phyloP scores from a whole-genome alignment of 1,140 invertebrate genomes.

The Popillia japonica region DNA sequence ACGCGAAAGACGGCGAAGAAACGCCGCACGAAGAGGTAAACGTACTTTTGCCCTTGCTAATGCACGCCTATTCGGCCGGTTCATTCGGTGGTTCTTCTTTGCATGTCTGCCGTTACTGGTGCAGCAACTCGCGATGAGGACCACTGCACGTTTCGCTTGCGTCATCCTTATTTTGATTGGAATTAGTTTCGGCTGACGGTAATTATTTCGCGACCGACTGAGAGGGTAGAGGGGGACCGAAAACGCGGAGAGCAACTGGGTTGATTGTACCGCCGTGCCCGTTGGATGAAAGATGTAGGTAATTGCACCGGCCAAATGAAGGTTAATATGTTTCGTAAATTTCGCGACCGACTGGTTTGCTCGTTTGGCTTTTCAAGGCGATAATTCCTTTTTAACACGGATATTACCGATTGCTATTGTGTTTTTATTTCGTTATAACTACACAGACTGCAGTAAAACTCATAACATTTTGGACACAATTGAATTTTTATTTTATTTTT shows the following conservation, averaged over 20 bases:
- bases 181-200: constrained; percentile 19
- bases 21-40: not conserved
- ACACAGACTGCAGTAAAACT: too few relatives aligned
- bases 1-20: not conserved
- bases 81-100: constrained; percentile 12
- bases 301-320: constrained; percentile 9
- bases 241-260: not conserved
- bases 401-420: too few relatives aligned
- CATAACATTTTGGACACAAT: too few relatives aligned
- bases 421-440: too few relatives aligned
- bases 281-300: not conserved
- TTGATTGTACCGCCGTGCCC: not conserved
- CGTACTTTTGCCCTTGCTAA: constrained; percentile 25
- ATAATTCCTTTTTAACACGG: not conserved
- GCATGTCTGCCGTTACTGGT: constrained; percentile 15
- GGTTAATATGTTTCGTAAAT: constrained; percentile 15
- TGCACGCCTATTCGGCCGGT: not conserved
- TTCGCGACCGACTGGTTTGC: not conserved
- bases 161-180: constrained; percentile 32
- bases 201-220: constrained; percentile 27
- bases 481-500: too few relatives aligned
- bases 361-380: not conserved
- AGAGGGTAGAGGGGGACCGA: not conserved
- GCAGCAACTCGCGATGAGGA: not conserved
- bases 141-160: not conserved